These are phyloP conservation scores for Premnoplex brunnescens DNA, from an alignment of 2,797 vertebrate genomes.

Conservation along the genomic window DNA sequence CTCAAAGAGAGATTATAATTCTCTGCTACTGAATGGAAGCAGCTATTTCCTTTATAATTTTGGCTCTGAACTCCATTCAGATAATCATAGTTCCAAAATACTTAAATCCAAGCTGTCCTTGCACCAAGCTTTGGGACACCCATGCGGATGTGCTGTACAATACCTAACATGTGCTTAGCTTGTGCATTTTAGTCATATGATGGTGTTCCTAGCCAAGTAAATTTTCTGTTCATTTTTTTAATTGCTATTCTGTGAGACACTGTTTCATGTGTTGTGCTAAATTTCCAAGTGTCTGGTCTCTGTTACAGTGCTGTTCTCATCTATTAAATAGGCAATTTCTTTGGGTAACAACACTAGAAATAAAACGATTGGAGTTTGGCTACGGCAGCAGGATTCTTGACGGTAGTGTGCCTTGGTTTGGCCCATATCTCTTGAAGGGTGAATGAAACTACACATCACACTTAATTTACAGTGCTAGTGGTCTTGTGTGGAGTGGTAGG, in stretches of 20 bases:
- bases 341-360: slow-evolving; percentile 35
- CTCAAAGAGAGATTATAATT: background rate
- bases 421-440: background rate
- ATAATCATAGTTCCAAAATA: background rate
- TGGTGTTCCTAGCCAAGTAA: slow-evolving; percentile 37
- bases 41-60: background rate
- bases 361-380: slow-evolving; percentile 19
- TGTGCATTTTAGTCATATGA: slow-evolving; percentile 34
- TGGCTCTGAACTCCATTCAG: background rate
- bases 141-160: background rate
- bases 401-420: background rate
- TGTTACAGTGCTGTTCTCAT: slow-evolving; percentile 49
- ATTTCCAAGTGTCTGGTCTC: slow-evolving; percentile 59
- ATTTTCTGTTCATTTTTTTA: slow-evolving; percentile 56
- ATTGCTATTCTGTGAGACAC: slow-evolving; percentile 41
- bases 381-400: slow-evolving; percentile 9
- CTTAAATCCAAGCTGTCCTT: background rate
- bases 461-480: slow-evolving; percentile 20
- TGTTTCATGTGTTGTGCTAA: slow-evolving; percentile 35
- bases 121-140: background rate
- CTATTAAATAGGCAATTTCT: slow-evolving; percentile 58
- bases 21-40: background rate
- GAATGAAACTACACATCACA: background rate
- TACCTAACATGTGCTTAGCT: slow-evolving; percentile 22
- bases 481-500: slow-evolving; percentile 31